Percentiles rank a stretch among this genome's conserved stretches.
Conservation (phyloP, 2,797 vertebrate species). For the Sebastes aleutianus region DNA sequence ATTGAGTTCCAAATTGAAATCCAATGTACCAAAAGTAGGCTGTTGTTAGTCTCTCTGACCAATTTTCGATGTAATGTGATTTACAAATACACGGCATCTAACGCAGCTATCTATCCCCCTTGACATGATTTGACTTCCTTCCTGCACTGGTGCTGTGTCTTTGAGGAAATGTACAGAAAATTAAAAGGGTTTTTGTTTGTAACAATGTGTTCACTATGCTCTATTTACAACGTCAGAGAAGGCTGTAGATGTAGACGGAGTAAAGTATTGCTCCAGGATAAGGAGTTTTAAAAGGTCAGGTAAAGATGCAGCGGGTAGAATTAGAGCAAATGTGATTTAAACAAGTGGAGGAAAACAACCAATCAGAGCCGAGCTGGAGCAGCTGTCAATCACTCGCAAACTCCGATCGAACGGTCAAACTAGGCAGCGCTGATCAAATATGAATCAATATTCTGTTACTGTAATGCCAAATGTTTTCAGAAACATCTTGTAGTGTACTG, state of each 20-base stretch:
- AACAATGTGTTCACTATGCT: background rate
- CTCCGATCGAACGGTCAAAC: too few relatives aligned
- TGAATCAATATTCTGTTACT: too few relatives aligned
- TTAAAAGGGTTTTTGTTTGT: background rate
- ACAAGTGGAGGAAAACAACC: too few relatives aligned
- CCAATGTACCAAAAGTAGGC: constrained; percentile 25
- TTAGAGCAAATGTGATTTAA: too few relatives aligned
- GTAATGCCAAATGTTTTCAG: too few relatives aligned
- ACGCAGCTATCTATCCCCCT: background rate
- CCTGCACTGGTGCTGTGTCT: background rate
- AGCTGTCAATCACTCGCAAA: too few relatives aligned
- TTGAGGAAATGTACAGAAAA: background rate
- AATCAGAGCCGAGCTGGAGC: too few relatives aligned
- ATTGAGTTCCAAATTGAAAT: constrained; percentile 48
- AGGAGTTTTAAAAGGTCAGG: background rate
- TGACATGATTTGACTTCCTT: background rate
- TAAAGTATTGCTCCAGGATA: background rate
- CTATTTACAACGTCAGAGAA: background rate
- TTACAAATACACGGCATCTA: constrained; percentile 1
- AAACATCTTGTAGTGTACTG: too few relatives aligned
- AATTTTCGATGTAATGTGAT: constrained; percentile 9
- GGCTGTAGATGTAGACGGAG: background rate
- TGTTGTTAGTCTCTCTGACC: background rate
- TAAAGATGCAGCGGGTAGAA: too few relatives aligned
- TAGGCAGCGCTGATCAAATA: too few relatives aligned